Evolutionary conservation across 2,888 invertebrate species (phyloP), one percentile per base, ranked within the genome.

Genomic region (Drosophila mettleri): DNA sequence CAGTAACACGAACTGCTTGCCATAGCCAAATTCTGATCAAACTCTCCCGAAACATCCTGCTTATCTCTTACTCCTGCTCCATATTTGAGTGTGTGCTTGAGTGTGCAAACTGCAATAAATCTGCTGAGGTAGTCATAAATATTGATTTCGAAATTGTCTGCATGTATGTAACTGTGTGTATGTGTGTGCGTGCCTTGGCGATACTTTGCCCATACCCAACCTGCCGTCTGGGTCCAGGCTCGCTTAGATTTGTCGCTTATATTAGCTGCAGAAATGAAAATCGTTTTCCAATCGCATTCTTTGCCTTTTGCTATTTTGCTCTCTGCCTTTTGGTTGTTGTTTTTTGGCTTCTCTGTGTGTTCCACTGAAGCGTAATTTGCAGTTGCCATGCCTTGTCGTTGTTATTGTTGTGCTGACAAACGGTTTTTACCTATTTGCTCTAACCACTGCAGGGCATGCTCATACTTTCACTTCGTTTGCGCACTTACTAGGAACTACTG

Each of bases 181-280:
- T 48, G 46, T 52, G 33, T 24, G 38, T 45, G 58, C 48, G 36
- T 29, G 36, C 43, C 27, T 57, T 63, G 62, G 24, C 49, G 31
- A 45, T 29, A 49, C 51, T 12, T 22, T 1, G 16, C 36, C 16
- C 34, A n/a, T 52, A 14, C n/a, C 29, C 14, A 18, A 8, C 14
- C 16, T 12, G 3, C 0, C 9, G 39, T 55, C 38, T 16, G 27
- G n/a, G 64, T 29, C 51, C 49, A 67, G 67, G 41, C 51, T 68
- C 57, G 48, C 60, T 78, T 78, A 74, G 80, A 82, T 83, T 80
- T 88, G 88, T 80, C 78, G 78, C 78, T 86, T 80, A 76, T 87
- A 88, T 88, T 88, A 88, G 88, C 86, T 86, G 85, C 82, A 78
- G 85, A 82, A 86, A 87, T 83, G 86, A 83, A 88, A 86, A 87